Base-by-base conservation (phyloP, 2,113 vertebrate genomes). In the Dicentrarchus labrax region DNA sequence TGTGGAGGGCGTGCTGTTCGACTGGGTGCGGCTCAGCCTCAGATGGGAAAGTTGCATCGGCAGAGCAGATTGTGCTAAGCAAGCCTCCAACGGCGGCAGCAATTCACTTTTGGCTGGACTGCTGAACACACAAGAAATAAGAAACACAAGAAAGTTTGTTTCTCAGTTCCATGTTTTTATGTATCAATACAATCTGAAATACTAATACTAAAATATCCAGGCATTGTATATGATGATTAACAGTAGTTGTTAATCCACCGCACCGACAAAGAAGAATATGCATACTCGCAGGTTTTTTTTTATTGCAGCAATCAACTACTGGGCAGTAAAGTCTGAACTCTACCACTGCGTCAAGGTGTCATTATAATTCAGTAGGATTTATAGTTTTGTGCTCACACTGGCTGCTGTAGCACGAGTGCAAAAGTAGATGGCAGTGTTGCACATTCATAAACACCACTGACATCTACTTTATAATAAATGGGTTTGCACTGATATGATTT, bases 1-100 rank as follows among this genome's bases (percentile, higher is more conserved):
- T 4, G 96, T 97, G 30, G 96, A 94, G 0, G 96, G 96, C 4
- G 93, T 94, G 45, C 96, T 97, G 83, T 67, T 94, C 5, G 95
- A 95, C 80, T 94, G 95, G 50, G 91, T 77, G 78, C 86, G 83
- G 78, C 93, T 92, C 65, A 95, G 88, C 1, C 76, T 91, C 39
- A 93, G 69, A n/a, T 91, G 60, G 21, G 94, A 94, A 1, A 93
- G 88, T 39, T 93, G 62, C 2, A 86, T 76, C 17, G 88, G 91
- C 64, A 93, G 41, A 75, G 83, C n/a, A 0, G 90, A 62, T 1
- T 95, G 94, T 38, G 80, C 83, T 41, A 93, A 79, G 85, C 93
- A 94, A 7, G 84, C 79, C 50, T 95, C 91, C 56, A 95, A n/a
- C 0, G 93, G 93, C 41, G 93, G 95, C 4, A 96, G 86, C 53